Evolutionary conservation across 2,888 invertebrate species (phyloP).

Genomic region (Tridacna crocea): DNA sequence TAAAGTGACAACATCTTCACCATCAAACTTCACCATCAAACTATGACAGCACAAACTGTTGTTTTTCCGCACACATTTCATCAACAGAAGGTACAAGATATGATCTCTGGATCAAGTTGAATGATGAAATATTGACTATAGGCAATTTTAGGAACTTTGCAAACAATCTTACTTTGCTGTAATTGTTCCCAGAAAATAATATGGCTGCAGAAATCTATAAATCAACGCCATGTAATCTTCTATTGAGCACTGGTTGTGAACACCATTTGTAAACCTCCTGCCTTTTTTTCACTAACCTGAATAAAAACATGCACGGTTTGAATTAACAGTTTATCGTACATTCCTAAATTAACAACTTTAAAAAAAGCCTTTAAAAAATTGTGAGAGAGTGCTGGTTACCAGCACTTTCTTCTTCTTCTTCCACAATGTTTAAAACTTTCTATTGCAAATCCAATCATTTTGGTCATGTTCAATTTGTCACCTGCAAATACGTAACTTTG

Average conservation of each 20-base stretch:
- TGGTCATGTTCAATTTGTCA: no score
- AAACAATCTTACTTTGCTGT: constrained; percentile 2
- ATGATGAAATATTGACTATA: background rate
- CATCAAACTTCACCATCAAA: constrained; percentile 13
- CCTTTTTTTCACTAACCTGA: no score
- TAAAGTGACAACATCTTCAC: constrained; percentile 11
- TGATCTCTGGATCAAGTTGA: constrained; percentile 17
- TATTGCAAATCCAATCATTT: no score
- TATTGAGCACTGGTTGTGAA: constrained; percentile 26
- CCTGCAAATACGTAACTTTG: no score
- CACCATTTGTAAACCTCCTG: constrained; percentile 10
- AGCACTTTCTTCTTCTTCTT: no score
- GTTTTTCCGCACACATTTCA: constrained; percentile 14
- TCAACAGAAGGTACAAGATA: constrained; percentile 26
- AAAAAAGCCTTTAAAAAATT: no score
- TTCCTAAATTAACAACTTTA: no score
- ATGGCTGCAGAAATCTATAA: constrained; percentile 2
- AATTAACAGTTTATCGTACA: no score
- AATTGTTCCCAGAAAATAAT: constrained; percentile 22
- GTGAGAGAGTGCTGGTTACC: no score
- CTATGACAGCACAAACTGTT: background rate
- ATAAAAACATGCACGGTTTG: no score
- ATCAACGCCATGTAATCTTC: constrained; percentile 23
- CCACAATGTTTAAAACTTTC: no score
- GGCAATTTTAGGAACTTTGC: constrained; percentile 10